Base-by-base conservation (phyloP, 2,797 vertebrate genomes). In the Notolabrus celidotus region DNA sequence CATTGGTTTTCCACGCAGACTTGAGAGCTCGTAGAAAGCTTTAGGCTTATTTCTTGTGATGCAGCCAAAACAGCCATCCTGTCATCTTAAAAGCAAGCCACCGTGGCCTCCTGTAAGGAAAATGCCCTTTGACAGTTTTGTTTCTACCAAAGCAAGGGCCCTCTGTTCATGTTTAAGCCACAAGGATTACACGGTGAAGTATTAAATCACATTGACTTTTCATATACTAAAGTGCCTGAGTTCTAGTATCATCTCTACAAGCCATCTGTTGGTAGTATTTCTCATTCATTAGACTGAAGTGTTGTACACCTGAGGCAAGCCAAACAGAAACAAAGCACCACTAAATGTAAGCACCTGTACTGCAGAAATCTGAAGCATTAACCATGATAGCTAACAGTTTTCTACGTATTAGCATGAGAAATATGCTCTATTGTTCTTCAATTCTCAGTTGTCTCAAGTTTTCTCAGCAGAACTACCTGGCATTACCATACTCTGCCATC, bases 1-100 rank as follows among this genome's bases (percentile, higher is more conserved):
- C 58, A 47, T 69, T 49, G 74, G 43, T 76, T 85, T 72, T 84
- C 59, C 62, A n/a, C 74, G 67, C 65, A 49, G 58, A 74, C 36
- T 52, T 36, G 7, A 53, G 58, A 68, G 77, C 68, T 33, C 46
- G 49, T 61, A 57, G 61, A 76, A 68, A 57, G 59, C 84, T 77
- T 27, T n/a, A 49, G 72, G 73, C 59, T 46, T 42, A 29, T 53
- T 82, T 68, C 73, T 71, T 79, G 45, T 50, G 47, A 69, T 67
- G 63, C 58, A 68, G 64, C 59, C 42, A 71, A 79, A 68, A 42
- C 54, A 62, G 20, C 53, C 71, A 45, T 17, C 39, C 36, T 69
- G 49, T 68, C 27, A 46, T 73, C 34, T 49, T 54, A 25, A 69
- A 63, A 75, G 53, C 60, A 33, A 64, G 43, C 34, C 47, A 38